Percentiles rank a stretch among this genome's conserved stretches.
These are phyloP conservation scores for Tachysurus vachellii DNA, from an alignment of 2,113 vertebrate genomes.

Conservation along the genomic window DNA sequence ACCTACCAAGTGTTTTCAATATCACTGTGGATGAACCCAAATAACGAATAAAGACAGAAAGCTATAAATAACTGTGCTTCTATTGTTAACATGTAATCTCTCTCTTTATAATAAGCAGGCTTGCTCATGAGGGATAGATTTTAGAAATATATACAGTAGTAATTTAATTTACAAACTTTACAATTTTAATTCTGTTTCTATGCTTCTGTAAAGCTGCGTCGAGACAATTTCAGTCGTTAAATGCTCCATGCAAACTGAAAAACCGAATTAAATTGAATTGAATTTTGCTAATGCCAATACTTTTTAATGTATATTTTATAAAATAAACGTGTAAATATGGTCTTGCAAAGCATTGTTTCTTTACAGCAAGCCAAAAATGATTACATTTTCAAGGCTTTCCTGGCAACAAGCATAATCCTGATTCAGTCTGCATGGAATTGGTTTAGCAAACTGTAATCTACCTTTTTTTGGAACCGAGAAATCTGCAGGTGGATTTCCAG, in stretches of 20 bases:
- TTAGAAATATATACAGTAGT: no score
- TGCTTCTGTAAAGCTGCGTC: no score
- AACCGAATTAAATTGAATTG: no score
- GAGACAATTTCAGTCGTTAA: no score
- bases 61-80: neutral
- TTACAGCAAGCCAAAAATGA: neutral
- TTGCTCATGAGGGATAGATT: no score
- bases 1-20: neutral
- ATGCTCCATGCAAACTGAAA: no score
- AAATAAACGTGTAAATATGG: neutral
- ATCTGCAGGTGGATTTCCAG: neutral
- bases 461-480: neutral
- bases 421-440: slow-evolving; percentile 3
- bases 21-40: neutral
- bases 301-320: neutral
- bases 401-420: neutral
- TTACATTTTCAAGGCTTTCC: neutral
- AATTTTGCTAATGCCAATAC: neutral
- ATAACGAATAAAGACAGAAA: neutral
- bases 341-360: neutral
- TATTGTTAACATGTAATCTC: neutral
- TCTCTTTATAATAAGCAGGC: neutral
- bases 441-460: neutral
- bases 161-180: no score
- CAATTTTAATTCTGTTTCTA: no score